Base-by-base conservation (phyloP, 2,888 invertebrate genomes). In the Pyrrhosoma nymphula region DNA sequence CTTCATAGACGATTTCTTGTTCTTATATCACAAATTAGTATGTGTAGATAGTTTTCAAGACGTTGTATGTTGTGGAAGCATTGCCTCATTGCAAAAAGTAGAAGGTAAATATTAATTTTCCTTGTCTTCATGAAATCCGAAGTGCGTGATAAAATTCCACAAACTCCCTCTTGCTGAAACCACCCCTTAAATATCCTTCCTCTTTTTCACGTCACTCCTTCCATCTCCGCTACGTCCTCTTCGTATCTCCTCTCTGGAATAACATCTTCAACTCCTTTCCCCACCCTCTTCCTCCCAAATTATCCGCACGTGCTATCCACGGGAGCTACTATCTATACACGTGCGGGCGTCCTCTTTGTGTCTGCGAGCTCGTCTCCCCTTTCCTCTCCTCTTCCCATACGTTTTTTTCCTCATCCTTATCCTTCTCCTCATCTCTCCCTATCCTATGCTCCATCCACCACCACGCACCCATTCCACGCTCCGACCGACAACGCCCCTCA, bases 351-450 rank as follows among this genome's bases (percentile, higher is more conserved):
- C n/a, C 23, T 69, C 10, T 69, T 14, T 82, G 82, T 30, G 35
- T 82, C 0, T 12, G 69, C 26, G 69, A 69, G 69, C 12, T 23
- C 0, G 69, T 47, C 10, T 88, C 88, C 26, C 39, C 35, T 39
- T 63, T 18, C 18, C 23, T 47, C 14, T 39, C 12, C 60, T 60
- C 60, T 60, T 30, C 47, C 90, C 55, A 23, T n/a, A 23, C 89
- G 60, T 12, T 60, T 6, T 30, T 30, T 47, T 47, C 47, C 69
- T 56, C 14, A 63, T 1, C 63, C 18, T 26, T 69, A 47, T 93
- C 93, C 69, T 93, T 39, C 69, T 47, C 56, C 93, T 26, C 39
- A 47, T 69, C 69, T 47, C 39, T 69, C 69, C 69, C 69, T 47
- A 63, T 93, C 63, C 56, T 26, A 30, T 23, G 6, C 35, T 30